Evolutionary conservation across 2,888 invertebrate species (phyloP), one percentile per base, ranked within the genome.

Genomic region (Cordylochernes scorpioides): DNA sequence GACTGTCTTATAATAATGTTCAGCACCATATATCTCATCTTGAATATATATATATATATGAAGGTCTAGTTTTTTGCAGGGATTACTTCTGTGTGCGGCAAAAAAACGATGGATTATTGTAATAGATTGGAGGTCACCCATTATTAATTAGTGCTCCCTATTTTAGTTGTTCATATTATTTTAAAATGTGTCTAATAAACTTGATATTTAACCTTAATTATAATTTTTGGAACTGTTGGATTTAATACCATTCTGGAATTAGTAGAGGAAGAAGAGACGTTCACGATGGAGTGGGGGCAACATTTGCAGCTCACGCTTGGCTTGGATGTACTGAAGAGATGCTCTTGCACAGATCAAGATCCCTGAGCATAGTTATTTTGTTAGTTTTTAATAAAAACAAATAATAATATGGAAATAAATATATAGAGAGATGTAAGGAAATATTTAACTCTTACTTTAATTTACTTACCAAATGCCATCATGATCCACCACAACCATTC

Each of bases 401-500:
- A 14, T 9, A 10, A 25, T 9, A 25, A 12, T 13, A 13, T 25
- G 10, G 10, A 25, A 7, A 25, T 10, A 13, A 25, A 25, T 13
- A 25, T 9, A 13, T 9, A 25, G 10, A 25, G 7, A 13, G 10
- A 13, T 25, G 10, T 9, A 2, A 25, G n/a, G n/a, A n/a, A n/a
- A n/a, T n/a, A n/a, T n/a, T n/a, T n/a, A 19, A 8, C 19, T 8
- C 19, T 19, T 8, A 19, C 13, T 25, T 16, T 26, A 6, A 3
- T 13, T 15, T 26, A 6, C 26, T 26, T 12, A 19, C 28, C 28
- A 28, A 28, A 28, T 18, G 28, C 28, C 28, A 28, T 28, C 4
- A 28, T 28, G 19, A 28, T 28, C 28, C 28, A 28, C 28, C 28
- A 28, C 19, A 28, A 13, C 28, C 28, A 28, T 21, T 28, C 28